These are phyloP conservation scores for Linyphia triangularis DNA, from an alignment of 2,888 invertebrate species.

Conservation along the genomic window DNA sequence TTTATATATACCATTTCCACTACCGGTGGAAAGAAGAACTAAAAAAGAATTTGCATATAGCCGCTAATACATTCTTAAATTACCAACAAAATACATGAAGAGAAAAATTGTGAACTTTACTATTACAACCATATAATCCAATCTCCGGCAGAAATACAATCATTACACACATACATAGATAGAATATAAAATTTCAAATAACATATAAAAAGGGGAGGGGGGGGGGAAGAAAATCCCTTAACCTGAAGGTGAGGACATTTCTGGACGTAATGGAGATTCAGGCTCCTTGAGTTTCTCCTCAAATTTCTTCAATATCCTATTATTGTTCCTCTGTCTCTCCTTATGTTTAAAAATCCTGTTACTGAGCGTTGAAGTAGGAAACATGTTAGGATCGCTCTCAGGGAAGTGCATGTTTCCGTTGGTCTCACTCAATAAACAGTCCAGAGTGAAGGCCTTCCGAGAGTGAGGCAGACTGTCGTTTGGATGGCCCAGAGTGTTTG, in stretches of 20 bases:
- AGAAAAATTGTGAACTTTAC: too few species aligned
- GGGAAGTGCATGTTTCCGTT: conserved; percentile 61
- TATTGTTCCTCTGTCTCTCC: conserved; percentile 49
- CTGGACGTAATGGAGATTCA: conserved; percentile 57
- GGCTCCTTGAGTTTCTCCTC: conserved; percentile 68
- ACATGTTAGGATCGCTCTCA: conserved; percentile 55
- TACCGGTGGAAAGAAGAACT: too few species aligned
- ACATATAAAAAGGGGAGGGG: neutral
- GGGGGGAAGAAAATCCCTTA: neutral
- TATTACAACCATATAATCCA: too few species aligned
- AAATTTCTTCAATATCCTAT: conserved; percentile 47
- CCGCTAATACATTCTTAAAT: too few species aligned
- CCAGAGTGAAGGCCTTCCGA: conserved; percentile 67
- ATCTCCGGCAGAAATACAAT: too few species aligned
- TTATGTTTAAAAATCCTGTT: conserved; percentile 54
- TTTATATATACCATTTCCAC: too few species aligned
- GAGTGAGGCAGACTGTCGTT: conserved; percentile 61
- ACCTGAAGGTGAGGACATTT: conserved; percentile 71
- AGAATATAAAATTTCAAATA: neutral
- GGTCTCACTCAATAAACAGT: conserved; percentile 69
- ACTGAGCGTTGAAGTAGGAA: conserved; percentile 27
- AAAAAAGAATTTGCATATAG: too few species aligned
- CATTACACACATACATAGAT: too few species aligned
- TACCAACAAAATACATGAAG: too few species aligned
- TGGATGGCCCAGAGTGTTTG: conserved; percentile 59